Evolutionary conservation across 2,797 vertebrate species (phyloP).

Genomic region (Hemitrygon akajei): DNA sequence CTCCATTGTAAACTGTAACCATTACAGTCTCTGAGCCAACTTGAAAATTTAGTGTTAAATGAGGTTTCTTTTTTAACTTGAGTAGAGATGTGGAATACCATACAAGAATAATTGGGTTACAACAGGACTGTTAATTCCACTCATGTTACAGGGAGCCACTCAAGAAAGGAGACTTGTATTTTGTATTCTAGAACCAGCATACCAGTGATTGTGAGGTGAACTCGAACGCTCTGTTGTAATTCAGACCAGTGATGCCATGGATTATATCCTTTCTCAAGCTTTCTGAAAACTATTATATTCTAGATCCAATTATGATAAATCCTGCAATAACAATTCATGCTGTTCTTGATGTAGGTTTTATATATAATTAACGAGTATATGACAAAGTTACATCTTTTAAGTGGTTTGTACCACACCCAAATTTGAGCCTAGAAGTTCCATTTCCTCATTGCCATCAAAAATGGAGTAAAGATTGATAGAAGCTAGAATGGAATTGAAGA

Average conservation of each 20-base stretch:
- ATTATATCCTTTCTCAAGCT: neutral
- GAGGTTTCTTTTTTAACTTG: neutral
- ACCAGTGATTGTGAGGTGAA: neutral
- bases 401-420: neutral
- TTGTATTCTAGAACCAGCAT: neutral
- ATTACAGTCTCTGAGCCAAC: too few species aligned
- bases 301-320: neutral
- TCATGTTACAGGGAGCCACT: neutral
- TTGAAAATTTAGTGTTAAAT: conserved; percentile 1
- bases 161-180: neutral
- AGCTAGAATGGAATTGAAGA: neutral
- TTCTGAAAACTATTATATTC: neutral
- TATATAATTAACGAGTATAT: neutral
- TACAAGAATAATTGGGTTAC: neutral
- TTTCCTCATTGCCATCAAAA: neutral
- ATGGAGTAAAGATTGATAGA: neutral
- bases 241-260: neutral
- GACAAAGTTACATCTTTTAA: neutral
- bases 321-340: neutral
- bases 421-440: neutral
- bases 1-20: neutral
- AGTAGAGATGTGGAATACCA: neutral
- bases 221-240: neutral
- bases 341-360: neutral
- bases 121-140: neutral